Base-by-base conservation (phyloP, 1,140 invertebrate species). In the Drosophila littoralis region DNA sequence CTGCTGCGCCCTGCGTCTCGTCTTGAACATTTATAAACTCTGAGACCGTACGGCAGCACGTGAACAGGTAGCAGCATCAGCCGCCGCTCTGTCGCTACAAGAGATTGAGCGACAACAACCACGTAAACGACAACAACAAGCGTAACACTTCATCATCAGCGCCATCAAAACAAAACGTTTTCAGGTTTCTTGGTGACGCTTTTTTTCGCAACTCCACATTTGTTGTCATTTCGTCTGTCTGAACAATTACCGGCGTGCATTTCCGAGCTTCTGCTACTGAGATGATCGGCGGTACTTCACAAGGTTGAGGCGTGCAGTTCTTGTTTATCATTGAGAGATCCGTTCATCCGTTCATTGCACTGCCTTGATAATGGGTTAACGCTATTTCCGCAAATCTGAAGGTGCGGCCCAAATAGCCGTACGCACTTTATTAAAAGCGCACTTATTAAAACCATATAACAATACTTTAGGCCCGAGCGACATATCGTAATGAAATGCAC, bases 11-110 rank as follows among this genome's bases (percentile, higher is more conserved):
- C 85, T 84, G 76, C 64, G 77, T 64, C 28, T 66, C 48, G 74
- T 51, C 59, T 59, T 67, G 38, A 73, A 72, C 77, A 72, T 88
- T 88, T 88, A 88, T 88, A 90, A 88, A 90, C 85, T 88, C 61
- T 9, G 66, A 38, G 15, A 59, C 40, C 61, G 67, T 33, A 28
- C 48, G 28, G 63, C 70, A 81, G 75, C 81, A 85, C 81, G 79
- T 85, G 81, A 85, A 82, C 83, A 79, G 82, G 70, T 86, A 85
- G 72, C 70, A 73, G 42, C 60, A 48, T 17, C 60, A 60, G 32
- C 33, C 36, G 52, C 33, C 13, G 70, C 69, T 58, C 55, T 51
- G 69, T 72, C 61, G 59, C 50, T 46, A 40, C 32, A 72, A 72
- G 52, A 72, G 69, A 58, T 66, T 45, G 52, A 52, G 28, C 43